phyloP scores from a whole-genome alignment of 2,797 vertebrate species.

The Sarcoramphus papa region DNA sequence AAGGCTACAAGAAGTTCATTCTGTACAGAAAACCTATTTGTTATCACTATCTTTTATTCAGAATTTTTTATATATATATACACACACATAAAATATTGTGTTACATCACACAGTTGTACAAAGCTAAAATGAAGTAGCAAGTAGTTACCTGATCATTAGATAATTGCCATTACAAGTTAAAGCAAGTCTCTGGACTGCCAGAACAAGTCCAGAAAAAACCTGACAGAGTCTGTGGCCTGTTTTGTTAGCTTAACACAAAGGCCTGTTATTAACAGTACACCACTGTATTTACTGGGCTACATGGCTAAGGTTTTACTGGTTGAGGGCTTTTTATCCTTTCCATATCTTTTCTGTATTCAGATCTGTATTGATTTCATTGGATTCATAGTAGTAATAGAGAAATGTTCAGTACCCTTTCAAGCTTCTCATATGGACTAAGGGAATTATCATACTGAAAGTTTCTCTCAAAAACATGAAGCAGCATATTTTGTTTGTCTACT shows the following conservation, averaged over 20 bases:
- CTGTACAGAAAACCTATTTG: background rate
- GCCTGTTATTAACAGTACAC: background rate
- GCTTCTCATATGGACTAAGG: background rate
- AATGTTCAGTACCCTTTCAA: background rate
- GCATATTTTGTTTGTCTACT: background rate
- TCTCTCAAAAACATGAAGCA: background rate
- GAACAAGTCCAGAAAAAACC: background rate
- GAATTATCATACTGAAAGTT: background rate
- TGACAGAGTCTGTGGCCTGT: background rate
- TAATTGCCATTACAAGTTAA: background rate
- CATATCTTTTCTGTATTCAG: background rate
- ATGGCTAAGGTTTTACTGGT: background rate
- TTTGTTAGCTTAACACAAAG: background rate
- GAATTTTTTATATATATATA: background rate
- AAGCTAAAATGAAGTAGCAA: background rate
- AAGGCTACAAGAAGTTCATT: background rate
- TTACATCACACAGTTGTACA: background rate
- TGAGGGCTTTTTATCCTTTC: background rate
- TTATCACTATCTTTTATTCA: background rate
- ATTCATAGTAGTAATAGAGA: background rate
- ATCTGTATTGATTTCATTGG: background rate
- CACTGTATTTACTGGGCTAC: background rate
- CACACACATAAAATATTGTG: background rate
- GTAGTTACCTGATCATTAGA: background rate
- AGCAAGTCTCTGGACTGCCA: background rate